phyloP scores from a whole-genome alignment of 2,888 invertebrate genomes.

The Watsonalla binaria region DNA sequence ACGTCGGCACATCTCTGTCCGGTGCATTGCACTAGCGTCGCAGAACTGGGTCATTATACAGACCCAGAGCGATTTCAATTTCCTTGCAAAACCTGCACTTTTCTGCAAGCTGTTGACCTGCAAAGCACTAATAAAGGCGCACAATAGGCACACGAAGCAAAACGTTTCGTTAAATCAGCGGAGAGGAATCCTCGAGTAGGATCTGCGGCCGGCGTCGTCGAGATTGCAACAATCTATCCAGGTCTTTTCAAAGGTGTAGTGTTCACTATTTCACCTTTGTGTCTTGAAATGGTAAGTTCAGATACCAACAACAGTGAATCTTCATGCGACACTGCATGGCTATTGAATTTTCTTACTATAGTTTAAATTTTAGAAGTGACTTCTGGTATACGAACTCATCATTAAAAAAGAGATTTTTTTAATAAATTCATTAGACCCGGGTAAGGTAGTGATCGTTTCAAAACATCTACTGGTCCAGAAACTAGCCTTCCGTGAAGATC shows the following conservation, averaged over 20 bases:
- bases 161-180: slow-evolving; percentile 58
- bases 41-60: slow-evolving; percentile 17
- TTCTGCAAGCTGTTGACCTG: slow-evolving; percentile 38
- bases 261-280: slow-evolving; percentile 15
- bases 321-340: too few relatives aligned
- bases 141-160: slow-evolving; percentile 46
- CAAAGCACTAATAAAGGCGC: slow-evolving; percentile 44
- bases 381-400: too few relatives aligned
- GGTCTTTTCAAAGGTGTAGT: slow-evolving; percentile 35
- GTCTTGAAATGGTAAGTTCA: slow-evolving; percentile 8
- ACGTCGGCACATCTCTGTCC: not conserved
- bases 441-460: too few relatives aligned
- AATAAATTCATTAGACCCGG: too few relatives aligned
- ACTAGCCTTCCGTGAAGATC: too few relatives aligned
- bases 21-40: not conserved
- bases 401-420: too few relatives aligned
- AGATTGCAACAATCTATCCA: slow-evolving; percentile 61
- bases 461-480: too few relatives aligned
- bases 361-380: too few relatives aligned
- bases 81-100: slow-evolving; percentile 20
- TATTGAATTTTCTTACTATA: too few relatives aligned
- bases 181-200: slow-evolving; percentile 56
- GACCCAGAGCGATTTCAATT: slow-evolving; percentile 24
- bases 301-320: too few relatives aligned
- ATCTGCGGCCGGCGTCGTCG: slow-evolving; percentile 50